Base-by-base conservation (phyloP, 2,113 vertebrate species). In the Ptilonorhynchus violaceus region DNA sequence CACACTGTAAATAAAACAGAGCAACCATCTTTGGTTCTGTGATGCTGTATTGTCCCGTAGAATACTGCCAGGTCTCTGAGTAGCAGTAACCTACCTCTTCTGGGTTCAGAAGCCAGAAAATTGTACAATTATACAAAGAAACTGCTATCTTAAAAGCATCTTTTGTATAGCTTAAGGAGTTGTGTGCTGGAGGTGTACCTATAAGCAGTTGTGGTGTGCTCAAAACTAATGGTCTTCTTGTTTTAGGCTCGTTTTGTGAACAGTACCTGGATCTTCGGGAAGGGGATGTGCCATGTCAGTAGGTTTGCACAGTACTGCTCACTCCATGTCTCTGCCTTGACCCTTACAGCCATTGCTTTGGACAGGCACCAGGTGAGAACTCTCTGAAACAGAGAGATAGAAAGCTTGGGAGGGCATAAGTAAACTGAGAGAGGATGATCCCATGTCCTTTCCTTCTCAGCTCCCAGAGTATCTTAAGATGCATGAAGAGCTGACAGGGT, bases 271-370 rank as follows among this genome's bases (percentile, higher is more conserved):
- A 97, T 99, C 81, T 99, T 99, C 9, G 99, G 99, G 75, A 99
- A 99, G 75, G 98, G 96, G 14, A 99, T 99, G 99, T 99, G 99
- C 84, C 99, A 99, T 9, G 92, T 99, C 96, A 99, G 99, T 70
- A 98, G 99, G 47, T 99, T 99, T 58, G 99, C 99, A 0, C 99
- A 99, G 95, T 99, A 99, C 91, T 99, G 99, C 90, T 99, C 99
- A 17, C 98, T 99, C 59, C 99, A 99, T 1, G 99, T 99, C 75
- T 99, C 99, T 24, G 99, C 99, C 3, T 97, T 99, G 94, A 99
- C 99, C 0, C 98, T 99, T 81, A 99, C 99, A 0, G 99, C 99
- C 59, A 99, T 99, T 10, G 99, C 99, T 0, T 90, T 99, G 97
- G 99, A 99, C 97, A 98, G 99, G 59, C 98, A 99, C 60, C 99